These are phyloP conservation scores for Chymomyza caudatula DNA, from an alignment of 2,888 invertebrate genomes.

Conservation along the genomic window DNA sequence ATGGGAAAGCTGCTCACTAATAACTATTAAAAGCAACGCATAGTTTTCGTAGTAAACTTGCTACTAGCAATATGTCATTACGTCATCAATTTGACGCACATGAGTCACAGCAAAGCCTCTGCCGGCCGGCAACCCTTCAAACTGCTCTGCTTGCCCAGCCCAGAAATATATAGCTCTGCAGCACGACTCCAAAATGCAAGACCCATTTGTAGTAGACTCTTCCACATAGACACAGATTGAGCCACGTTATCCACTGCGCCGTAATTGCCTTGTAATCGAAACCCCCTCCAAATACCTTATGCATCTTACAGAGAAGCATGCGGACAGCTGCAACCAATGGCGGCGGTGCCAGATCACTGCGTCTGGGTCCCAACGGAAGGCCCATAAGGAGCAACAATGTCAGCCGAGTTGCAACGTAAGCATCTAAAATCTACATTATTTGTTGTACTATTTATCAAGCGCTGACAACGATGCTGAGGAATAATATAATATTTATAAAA, in stretches of 20 bases:
- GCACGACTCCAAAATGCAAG: slow-evolving; percentile 2
- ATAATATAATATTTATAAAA: slow-evolving; percentile 21
- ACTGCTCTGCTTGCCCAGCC: slow-evolving; percentile 1
- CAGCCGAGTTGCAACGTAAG: slow-evolving; percentile 78
- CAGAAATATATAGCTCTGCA: slow-evolving; percentile 24
- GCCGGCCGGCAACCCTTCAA: neutral
- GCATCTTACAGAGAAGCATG: slow-evolving; percentile 78
- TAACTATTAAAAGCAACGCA: neutral
- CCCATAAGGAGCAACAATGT: slow-evolving; percentile 75
- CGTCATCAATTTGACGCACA: neutral
- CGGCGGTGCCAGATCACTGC: slow-evolving; percentile 73
- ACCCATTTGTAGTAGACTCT: slow-evolving; percentile 39
- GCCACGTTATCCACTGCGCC: neutral
- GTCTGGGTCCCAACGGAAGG: slow-evolving; percentile 74
- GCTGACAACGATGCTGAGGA: slow-evolving; percentile 7
- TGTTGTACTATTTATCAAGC: slow-evolving; percentile 29
- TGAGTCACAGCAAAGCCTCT: neutral
- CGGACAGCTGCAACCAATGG: slow-evolving; percentile 54
- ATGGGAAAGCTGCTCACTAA: neutral
- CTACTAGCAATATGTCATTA: neutral
- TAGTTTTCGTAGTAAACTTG: neutral
- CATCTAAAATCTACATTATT: slow-evolving; percentile 45
- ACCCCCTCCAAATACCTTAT: slow-evolving; percentile 69
- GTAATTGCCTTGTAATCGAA: slow-evolving; percentile 32
- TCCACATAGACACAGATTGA: slow-evolving; percentile 33